These are phyloP conservation scores for Scomberomorus guttatus DNA, from an alignment of 2,797 vertebrate genomes.

Conservation along the genomic window DNA sequence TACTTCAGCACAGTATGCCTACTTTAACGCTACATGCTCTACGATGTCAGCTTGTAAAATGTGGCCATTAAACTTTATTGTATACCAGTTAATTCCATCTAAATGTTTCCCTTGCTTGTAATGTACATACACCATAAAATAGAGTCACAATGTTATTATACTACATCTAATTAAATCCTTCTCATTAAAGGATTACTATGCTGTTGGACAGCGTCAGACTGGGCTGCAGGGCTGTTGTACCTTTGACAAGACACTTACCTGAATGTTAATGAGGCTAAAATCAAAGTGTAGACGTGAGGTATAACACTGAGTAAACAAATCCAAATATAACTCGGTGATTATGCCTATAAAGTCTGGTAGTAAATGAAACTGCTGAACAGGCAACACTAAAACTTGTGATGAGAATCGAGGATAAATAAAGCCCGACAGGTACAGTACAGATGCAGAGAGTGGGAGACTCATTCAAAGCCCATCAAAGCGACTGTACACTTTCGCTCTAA, in stretches of 20 bases:
- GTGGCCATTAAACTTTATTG: conserved; percentile 16
- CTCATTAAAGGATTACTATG: conserved; percentile 6
- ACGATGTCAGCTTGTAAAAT: conserved; percentile 10
- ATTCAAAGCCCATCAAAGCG: conserved; percentile 73
- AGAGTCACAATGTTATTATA: not conserved
- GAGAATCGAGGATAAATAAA: conserved; percentile 59
- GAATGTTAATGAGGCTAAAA: conserved; percentile 39
- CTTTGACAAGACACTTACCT: conserved; percentile 24
- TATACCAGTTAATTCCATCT: not conserved
- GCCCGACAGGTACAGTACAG: conserved; percentile 5
- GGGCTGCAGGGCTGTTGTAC: too few relatives aligned
- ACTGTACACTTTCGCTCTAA: conserved; percentile 62
- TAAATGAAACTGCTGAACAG: conserved; percentile 37
- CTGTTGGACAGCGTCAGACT: not conserved
- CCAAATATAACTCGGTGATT: conserved; percentile 21
- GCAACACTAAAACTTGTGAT: conserved; percentile 39
- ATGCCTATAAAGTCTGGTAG: conserved; percentile 1
- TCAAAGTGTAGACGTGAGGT: conserved; percentile 37
- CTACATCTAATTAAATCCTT: conserved; percentile 15
- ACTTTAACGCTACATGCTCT: conserved; percentile 4
- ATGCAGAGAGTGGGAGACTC: conserved; percentile 56
- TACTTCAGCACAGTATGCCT: not conserved
- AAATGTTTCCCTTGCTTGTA: conserved; percentile 8
- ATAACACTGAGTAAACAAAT: conserved; percentile 19
- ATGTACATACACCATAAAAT: conserved; percentile 1